Percentiles rank a stretch among this genome's conserved stretches.
Conservation (phyloP, 2,113 vertebrate species). For the Seriola quinqueradiata region DNA sequence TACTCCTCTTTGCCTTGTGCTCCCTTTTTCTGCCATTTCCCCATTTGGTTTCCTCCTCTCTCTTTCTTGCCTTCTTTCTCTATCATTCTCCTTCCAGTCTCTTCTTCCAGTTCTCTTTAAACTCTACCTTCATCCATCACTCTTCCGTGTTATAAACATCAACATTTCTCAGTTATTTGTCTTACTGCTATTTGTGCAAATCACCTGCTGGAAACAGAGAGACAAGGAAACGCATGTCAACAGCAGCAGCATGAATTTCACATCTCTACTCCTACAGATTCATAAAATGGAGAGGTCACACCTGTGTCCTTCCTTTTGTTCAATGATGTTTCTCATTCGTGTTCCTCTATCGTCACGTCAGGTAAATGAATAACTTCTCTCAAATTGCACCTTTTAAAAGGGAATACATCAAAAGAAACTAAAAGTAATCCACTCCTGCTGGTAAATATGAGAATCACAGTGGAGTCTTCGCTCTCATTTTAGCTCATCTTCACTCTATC, state of each 20-base stretch:
- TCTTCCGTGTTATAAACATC: not conserved
- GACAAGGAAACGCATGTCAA: too few relatives aligned
- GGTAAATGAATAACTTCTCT: not conserved
- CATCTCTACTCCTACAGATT: too few relatives aligned
- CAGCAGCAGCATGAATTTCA: not conserved
- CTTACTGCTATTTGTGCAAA: not conserved
- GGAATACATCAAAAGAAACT: not conserved
- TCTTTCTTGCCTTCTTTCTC: not conserved
- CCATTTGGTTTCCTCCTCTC: too few relatives aligned
- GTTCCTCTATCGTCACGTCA: too few relatives aligned
- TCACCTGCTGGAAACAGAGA: too few relatives aligned
- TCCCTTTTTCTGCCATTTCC: not conserved
- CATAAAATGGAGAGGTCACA: too few relatives aligned
- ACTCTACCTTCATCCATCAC: not conserved
- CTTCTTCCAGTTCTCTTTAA: not conserved
- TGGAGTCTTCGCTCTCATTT: not conserved
- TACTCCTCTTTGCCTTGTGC: too few relatives aligned
- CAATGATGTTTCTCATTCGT: not conserved
- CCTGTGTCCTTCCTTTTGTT: too few relatives aligned
- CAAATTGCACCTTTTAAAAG: not conserved
- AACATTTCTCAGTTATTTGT: not conserved
- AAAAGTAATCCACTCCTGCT: not conserved
- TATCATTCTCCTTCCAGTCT: too few relatives aligned
- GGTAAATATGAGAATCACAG: not conserved
- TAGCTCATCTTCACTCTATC: not conserved